Evolutionary conservation across 2,888 invertebrate species (phyloP), one percentile per base, ranked within the genome.

Genomic region (Drosophila kambysellisi): DNA sequence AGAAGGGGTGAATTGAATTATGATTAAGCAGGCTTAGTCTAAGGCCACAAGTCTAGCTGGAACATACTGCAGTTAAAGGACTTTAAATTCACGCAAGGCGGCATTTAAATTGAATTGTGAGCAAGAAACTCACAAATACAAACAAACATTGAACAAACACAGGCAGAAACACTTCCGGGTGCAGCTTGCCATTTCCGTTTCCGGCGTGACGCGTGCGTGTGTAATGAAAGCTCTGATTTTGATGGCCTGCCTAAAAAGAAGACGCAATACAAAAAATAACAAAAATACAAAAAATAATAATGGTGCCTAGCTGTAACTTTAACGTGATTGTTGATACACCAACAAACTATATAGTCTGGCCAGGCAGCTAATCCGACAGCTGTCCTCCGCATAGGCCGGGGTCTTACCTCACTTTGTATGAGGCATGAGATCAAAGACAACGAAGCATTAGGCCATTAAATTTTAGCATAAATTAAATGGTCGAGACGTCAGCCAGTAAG

Each of bases 131-230:
- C 37, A 33, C 33, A 67, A 41, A 71, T 35, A 50, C 53, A 65
- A 58, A 54, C 48, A 70, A 54, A 62, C 54, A 48, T 20, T 37
- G 9, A 17, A 25, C 53, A 54, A 54, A 54, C 53, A 54, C 9
- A 37, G 29, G 32, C 50, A 57, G 53, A 69, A 72, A 78, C 73
- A 77, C 73, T 73, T 77, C 82, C 74, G 79, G 72, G 70, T 79
- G 72, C 62, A 81, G 78, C 69, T 82, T 79, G 78, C 53, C 72
- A 81, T 78, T 79, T 82, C 81, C 82, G 81, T 74, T 82, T 81
- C 82, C 82, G 79, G 50, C 39, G 43, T 39, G 72, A 70, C 70
- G 76, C 68, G 77, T 74, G 79, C 73, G 39, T 58, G 57, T 48
- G 64, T 62, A 72, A 72, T 62, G 41, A 35, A 59, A 64, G 74